Evolutionary conservation across 2,113 vertebrate genomes (phyloP).

Genomic region (Corythornis vintsioides): DNA sequence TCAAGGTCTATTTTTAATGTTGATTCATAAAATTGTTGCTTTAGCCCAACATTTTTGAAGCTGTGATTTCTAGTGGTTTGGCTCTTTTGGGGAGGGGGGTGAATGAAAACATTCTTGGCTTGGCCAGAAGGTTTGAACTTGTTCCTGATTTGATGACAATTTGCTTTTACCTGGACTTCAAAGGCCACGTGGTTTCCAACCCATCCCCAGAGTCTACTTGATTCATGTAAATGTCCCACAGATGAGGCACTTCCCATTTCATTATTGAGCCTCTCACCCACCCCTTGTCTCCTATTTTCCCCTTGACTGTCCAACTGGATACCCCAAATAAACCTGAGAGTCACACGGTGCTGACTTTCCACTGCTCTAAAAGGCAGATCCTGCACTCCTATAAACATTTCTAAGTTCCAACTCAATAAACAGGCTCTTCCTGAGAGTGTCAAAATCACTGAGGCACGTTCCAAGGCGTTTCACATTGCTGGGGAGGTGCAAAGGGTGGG

Average conservation of each 20-base stretch:
- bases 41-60: slow-evolving; percentile 22
- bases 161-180: slow-evolving; percentile 31
- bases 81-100: neutral
- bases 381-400: neutral
- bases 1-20: slow-evolving; percentile 27
- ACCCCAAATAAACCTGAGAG: neutral
- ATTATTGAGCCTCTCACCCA: neutral
- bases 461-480: too few relatives aligned
- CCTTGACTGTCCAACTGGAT: neutral
- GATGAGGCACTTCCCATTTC: neutral
- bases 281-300: neutral
- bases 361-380: slow-evolving; percentile 11
- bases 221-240: neutral
- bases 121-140: neutral
- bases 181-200: neutral
- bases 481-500: too few relatives aligned
- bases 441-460: too few relatives aligned
- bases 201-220: neutral
- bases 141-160: slow-evolving; percentile 28
- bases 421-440: too few relatives aligned
- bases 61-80: slow-evolving; percentile 35
- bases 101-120: slow-evolving; percentile 12
- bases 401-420: too few relatives aligned
- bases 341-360: neutral
- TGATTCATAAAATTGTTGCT: slow-evolving; percentile 31